Evolutionary conservation across 2,888 invertebrate species (phyloP), one percentile per base, ranked within the genome.

Genomic region (Oscheius myriophilus): DNA sequence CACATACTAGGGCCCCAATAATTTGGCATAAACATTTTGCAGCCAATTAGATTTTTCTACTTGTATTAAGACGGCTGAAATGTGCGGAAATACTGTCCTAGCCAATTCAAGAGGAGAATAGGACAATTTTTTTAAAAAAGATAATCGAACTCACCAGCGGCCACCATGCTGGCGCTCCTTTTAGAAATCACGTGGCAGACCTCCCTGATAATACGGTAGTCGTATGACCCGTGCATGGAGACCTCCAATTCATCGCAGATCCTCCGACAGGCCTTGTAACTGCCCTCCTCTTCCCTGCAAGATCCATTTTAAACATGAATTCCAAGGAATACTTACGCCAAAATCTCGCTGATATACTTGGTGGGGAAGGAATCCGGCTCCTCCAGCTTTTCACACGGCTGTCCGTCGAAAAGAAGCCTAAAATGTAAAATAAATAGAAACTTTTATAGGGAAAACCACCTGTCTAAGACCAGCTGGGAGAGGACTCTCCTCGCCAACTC

Each of bases 171-270:
- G 21, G 86, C 86, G 11, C 83, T 81, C 52, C 86, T 75, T 42
- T 73, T 69, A 14, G 84, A 82, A 25, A 87, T 79, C 14, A 76
- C 78, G 57, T 86, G 81, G 68, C 86, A 86, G n/a, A 87, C 77
- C 58, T 83, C 82, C 18, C 81, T 73, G 66, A 86, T 83, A 41
- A 87, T 83, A 4, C 73, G 57, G 46, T 78, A 86, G 68, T 86
- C 86, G 39, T 69, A 68, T 16, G 82, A 82, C 23, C 86, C 84
- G 65, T 86, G 86, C 57, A 76, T 75, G 43, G 80, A 79, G 12
- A 86, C 84, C 26, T 87, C 86, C 53, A 86, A 67, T 67, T 86
- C 86, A 51, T 86, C 86, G 49, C 87, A 84, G 53, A 86, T 83
- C 7, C 87, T 76, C 1, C 86, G 80, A 62, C 82, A 82, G 21